Evolutionary conservation across 2,113 vertebrate genomes (phyloP).

Genomic region (Mustela lutreola): DNA sequence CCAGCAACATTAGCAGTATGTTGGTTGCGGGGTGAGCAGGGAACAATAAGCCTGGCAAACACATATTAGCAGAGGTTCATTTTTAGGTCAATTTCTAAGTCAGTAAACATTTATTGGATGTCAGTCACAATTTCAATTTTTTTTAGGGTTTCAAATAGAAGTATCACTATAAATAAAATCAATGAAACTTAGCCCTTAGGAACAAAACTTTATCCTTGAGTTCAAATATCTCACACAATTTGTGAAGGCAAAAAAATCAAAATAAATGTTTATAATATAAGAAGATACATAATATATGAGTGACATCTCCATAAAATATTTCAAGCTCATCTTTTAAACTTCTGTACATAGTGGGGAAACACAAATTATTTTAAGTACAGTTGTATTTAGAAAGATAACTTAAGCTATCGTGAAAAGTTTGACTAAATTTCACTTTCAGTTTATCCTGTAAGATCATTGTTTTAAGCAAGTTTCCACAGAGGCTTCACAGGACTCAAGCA

Average conservation of each 20-base stretch:
- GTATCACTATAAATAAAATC: slow-evolving; percentile 23
- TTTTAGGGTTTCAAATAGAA: slow-evolving; percentile 23
- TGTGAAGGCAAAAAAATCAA: not conserved
- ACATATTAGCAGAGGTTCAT: not conserved
- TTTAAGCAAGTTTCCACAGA: not conserved
- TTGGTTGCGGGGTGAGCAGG: accelerated
- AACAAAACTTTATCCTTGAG: not conserved
- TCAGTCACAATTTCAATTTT: slow-evolving; percentile 20
- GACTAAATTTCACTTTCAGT: not conserved
- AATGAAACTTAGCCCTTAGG: not conserved
- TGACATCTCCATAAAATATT: not conserved
- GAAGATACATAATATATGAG: not conserved
- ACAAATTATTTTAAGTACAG: not conserved
- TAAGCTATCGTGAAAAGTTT: not conserved
- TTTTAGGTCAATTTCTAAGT: slow-evolving; percentile 6
- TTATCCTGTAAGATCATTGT: not conserved
- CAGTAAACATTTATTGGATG: slow-evolving; percentile 33
- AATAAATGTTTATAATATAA: not conserved
- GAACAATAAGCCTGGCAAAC: not conserved
- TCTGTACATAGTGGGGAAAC: not conserved
- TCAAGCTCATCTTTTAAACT: not conserved
- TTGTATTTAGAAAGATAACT: not conserved
- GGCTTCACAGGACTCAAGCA: not conserved
- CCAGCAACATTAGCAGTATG: not conserved
- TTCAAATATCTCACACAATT: slow-evolving; percentile 18